Conservation (phyloP, 2,888 invertebrate species). For the Dasypogon diadema region DNA sequence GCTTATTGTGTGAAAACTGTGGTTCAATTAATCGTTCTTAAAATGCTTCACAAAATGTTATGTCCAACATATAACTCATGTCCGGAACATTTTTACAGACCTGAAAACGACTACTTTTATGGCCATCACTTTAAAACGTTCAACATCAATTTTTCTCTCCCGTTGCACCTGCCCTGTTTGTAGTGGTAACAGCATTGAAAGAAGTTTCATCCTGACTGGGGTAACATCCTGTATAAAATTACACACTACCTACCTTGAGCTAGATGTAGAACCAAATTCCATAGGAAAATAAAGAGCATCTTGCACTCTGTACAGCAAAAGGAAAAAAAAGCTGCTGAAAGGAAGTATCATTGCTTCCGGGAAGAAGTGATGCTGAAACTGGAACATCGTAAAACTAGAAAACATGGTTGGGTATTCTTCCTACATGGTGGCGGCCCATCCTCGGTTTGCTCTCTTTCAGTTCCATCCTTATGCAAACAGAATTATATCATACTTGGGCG, state of each 20-base stretch:
- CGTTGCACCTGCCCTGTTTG: constrained; percentile 1
- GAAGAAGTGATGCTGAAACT: constrained; percentile 33
- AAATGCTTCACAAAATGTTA: too few species aligned
- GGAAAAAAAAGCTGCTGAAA: background rate
- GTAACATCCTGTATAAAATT: constrained; percentile 33
- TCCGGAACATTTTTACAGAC: too few species aligned
- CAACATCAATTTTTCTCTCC: constrained; percentile 35
- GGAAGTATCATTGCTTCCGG: constrained; percentile 31
- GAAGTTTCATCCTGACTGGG: background rate
- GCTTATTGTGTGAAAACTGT: too few species aligned
- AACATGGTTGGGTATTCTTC: background rate
- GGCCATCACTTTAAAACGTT: constrained; percentile 31
- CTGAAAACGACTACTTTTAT: constrained; percentile 29
- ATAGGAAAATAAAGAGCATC: constrained; percentile 36
- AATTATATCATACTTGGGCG: background rate
- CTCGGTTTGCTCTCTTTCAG: background rate
- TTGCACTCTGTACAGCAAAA: constrained; percentile 7
- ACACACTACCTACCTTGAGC: constrained; percentile 13
- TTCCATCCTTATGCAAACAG: background rate
- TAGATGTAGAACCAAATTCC: background rate
- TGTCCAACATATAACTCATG: too few species aligned
- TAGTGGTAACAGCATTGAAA: background rate
- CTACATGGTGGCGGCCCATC: background rate
- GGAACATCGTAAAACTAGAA: background rate
- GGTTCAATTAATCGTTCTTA: too few species aligned